phyloP scores from a whole-genome alignment of 2,888 invertebrate genomes.

The Gastrophysa polygoni region DNA sequence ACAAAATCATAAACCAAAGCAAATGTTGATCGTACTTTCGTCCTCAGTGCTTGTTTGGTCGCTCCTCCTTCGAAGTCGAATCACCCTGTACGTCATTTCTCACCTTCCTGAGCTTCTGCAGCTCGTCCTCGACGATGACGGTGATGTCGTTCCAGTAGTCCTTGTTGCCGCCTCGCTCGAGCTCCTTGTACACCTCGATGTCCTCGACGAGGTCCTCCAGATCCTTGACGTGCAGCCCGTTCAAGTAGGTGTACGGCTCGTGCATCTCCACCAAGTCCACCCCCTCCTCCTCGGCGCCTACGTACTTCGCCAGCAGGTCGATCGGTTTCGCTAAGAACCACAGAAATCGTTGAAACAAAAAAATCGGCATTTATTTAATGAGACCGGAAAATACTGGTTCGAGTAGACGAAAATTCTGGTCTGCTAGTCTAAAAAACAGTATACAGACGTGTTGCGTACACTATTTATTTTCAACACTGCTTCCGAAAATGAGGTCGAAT shows the following conservation, averaged over 20 bases:
- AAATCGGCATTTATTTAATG: neutral
- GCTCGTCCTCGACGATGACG: constrained; percentile 91
- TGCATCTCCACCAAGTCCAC: constrained; percentile 97
- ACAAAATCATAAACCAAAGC: too few species aligned
- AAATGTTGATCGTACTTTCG: too few species aligned
- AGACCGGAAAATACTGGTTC: too few species aligned
- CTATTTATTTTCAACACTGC: too few species aligned
- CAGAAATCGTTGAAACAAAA: neutral
- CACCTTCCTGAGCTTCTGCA: constrained; percentile 79
- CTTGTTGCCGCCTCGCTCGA: constrained; percentile 86
- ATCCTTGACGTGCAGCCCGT: constrained; percentile 87
- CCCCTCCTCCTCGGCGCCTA: constrained; percentile 82
- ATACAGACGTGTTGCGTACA: too few species aligned
- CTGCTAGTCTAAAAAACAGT: too few species aligned
- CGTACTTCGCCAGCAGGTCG: constrained; percentile 95
- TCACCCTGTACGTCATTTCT: neutral
- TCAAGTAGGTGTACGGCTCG: constrained; percentile 94
- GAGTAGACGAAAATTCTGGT: too few species aligned
- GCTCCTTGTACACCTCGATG: constrained; percentile 92
- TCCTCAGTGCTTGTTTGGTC: too few species aligned
- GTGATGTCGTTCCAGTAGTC: constrained; percentile 97
- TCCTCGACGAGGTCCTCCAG: constrained; percentile 96
- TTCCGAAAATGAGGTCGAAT: too few species aligned
- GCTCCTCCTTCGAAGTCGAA: too few species aligned
- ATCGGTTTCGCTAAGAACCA: constrained; percentile 89